Percentiles rank a stretch among this genome's conserved stretches.
Evolutionary conservation across 1,140 invertebrate genomes (phyloP).

Genomic region (Apis florea): DNA sequence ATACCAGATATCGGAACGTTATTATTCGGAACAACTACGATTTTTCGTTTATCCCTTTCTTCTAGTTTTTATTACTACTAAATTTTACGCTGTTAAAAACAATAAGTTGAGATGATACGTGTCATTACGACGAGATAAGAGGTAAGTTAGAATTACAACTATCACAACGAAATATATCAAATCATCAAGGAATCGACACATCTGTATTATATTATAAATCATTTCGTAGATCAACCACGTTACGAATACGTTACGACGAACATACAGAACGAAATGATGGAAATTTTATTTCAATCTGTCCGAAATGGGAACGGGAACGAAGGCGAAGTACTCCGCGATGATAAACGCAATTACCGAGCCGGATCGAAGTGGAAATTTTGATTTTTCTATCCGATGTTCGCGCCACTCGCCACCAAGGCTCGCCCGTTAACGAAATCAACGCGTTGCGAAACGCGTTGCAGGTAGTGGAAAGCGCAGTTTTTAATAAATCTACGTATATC

Average conservation of each 20-base stretch:
- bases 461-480: constrained; percentile 38
- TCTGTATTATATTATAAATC: no score
- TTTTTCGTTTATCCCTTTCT: not conserved
- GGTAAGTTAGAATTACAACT: not conserved
- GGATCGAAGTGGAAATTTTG: constrained; percentile 40
- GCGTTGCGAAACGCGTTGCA: not conserved
- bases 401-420: not conserved
- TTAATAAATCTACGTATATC: constrained; percentile 47
- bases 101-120: not conserved
- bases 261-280: no score
- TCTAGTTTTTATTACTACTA: no score
- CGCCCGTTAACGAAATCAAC: constrained; percentile 30
- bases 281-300: constrained; percentile 10
- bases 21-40: not conserved
- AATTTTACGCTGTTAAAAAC: not conserved
- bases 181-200: not conserved
- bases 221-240: no score
- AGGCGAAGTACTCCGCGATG: not conserved
- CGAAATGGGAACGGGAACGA: not conserved
- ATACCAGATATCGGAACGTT: not conserved
- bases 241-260: no score
- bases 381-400: constrained; percentile 21
- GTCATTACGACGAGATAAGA: not conserved
- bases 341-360: not conserved
- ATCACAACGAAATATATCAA: not conserved